Percentiles rank a stretch among this genome's conserved stretches.
Conservation (phyloP, 1,140 invertebrate genomes). For the Achatina immaculata region DNA sequence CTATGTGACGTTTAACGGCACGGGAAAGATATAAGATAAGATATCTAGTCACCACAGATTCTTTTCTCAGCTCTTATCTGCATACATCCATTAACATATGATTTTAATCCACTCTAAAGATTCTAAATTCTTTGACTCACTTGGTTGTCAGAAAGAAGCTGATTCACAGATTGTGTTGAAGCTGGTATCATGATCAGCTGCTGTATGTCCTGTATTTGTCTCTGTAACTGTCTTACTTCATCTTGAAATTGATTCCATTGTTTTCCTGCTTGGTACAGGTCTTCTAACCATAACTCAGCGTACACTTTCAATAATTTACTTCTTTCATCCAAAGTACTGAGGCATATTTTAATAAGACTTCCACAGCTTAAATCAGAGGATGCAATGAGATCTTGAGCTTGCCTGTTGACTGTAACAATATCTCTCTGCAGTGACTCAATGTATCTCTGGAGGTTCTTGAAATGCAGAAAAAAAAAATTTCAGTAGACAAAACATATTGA, state of each 20-base stretch:
- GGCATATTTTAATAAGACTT: not conserved
- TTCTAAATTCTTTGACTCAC: conserved; percentile 41
- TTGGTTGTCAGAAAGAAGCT: conserved; percentile 53
- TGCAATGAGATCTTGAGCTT: not conserved
- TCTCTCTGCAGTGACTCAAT: not conserved
- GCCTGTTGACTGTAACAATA: not conserved
- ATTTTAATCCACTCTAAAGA: too few species aligned
- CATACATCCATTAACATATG: too few species aligned
- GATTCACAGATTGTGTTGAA: conserved; percentile 46
- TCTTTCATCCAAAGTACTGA: conserved; percentile 32
- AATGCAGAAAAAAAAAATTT: not conserved
- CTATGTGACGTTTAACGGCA: too few species aligned
- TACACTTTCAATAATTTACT: conserved; percentile 53
- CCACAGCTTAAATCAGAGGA: not conserved
- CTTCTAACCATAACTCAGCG: conserved; percentile 51
- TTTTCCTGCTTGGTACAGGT: conserved; percentile 50
- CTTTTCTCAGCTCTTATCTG: too few species aligned
- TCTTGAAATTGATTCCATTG: conserved; percentile 58
- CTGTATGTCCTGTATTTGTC: conserved; percentile 49
- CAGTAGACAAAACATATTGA: too few species aligned
- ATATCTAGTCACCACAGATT: too few species aligned
- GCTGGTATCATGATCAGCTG: conserved; percentile 44
- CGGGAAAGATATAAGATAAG: too few species aligned
- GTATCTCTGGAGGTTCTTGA: not conserved
- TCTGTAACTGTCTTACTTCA: conserved; percentile 50